phyloP scores from a whole-genome alignment of 2,888 invertebrate genomes.

The Sicus ferrugineus region DNA sequence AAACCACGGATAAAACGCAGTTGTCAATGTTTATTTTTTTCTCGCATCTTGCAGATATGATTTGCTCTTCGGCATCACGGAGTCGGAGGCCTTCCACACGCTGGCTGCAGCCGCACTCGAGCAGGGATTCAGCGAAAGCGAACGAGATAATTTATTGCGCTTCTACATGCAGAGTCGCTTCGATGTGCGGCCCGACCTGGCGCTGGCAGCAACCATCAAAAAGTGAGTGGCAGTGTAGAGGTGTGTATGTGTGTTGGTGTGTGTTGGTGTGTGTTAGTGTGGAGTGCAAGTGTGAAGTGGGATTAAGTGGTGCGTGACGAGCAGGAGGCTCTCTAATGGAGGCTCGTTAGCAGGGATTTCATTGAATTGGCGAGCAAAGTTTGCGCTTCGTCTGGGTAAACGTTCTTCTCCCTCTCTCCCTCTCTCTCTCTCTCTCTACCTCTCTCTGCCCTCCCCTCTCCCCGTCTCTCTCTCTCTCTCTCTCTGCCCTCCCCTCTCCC shows the following conservation, averaged over 20 bases:
- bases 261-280: not conserved
- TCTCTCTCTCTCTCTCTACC: no score
- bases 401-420: no score
- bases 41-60: conserved; percentile 75
- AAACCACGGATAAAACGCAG: not conserved
- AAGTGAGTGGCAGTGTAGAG: conserved; percentile 65
- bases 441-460: no score
- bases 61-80: conserved; percentile 85
- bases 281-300: not conserved
- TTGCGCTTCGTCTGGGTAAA: no score
- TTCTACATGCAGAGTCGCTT: conserved; percentile 82
- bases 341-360: no score
- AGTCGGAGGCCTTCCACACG: conserved; percentile 81
- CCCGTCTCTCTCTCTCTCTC: no score
- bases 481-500: no score
- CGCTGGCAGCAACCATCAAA: conserved; percentile 71
- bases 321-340: not conserved
- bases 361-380: no score
- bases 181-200: conserved; percentile 77
- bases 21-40: not conserved
- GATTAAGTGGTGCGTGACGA: not conserved
- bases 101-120: conserved; percentile 74
- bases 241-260: not conserved
- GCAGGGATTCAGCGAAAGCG: conserved; percentile 77
- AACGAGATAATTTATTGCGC: conserved; percentile 77